Evolutionary conservation across 2,113 vertebrate genomes (phyloP).

Genomic region (Manacus vitellinus): DNA sequence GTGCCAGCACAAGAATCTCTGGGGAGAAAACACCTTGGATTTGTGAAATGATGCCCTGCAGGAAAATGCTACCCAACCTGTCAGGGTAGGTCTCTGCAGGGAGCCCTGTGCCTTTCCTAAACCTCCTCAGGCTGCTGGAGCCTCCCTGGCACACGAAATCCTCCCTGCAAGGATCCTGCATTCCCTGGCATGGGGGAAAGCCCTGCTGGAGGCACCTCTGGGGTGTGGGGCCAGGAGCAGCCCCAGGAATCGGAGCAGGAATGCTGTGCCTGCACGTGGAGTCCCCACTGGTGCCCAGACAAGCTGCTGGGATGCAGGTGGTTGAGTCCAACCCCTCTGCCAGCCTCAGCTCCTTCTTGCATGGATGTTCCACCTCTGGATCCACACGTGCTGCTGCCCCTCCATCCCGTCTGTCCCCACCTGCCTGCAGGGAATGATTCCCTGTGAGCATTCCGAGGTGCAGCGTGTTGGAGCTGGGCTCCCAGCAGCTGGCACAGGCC

Average conservation of each 20-base stretch:
- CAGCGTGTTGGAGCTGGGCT: neutral
- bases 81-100: neutral
- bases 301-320: neutral
- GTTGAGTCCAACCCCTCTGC: neutral
- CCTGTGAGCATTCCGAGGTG: accelerated
- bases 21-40: neutral
- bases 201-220: neutral
- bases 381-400: accelerated
- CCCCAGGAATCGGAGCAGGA: accelerated
- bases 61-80: neutral
- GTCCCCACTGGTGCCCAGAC: accelerated
- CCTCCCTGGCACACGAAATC: neutral
- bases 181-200: neutral
- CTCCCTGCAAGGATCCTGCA: neutral
- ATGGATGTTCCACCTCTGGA: accelerated
- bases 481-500: neutral
- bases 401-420: neutral
- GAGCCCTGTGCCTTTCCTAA: neutral
- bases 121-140: neutral
- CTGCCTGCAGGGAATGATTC: neutral
- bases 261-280: neutral
- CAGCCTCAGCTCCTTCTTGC: neutral
- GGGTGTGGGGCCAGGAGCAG: neutral
- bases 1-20: neutral
- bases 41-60: neutral